These are phyloP conservation scores for Gobio occitaniae DNA, from an alignment of 2,797 vertebrate genomes.

Conservation along the genomic window DNA sequence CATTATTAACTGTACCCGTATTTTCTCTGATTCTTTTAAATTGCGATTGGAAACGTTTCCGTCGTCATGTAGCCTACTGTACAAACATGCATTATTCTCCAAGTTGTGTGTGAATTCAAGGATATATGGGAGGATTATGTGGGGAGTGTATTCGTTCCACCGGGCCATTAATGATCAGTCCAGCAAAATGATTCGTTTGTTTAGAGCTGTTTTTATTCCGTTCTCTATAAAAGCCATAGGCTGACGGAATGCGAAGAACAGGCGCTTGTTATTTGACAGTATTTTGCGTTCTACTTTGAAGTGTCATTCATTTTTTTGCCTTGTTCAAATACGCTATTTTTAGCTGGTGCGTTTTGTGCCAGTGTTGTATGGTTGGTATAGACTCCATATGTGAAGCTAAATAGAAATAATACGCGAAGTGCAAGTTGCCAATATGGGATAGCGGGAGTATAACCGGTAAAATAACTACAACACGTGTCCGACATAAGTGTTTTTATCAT, in stretches of 20 bases:
- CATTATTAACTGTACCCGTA: slow-evolving; percentile 44
- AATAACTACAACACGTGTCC: background rate
- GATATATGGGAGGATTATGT: slow-evolving; percentile 46
- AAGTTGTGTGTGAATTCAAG: slow-evolving; percentile 22
- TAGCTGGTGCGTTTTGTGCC: slow-evolving; percentile 3
- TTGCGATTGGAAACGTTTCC: slow-evolving; percentile 41
- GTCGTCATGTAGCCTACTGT: slow-evolving; percentile 33
- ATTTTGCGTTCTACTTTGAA: background rate
- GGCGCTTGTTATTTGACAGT: too few species aligned
- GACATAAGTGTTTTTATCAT: background rate
- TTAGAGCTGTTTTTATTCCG: slow-evolving; percentile 11
- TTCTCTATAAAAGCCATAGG: slow-evolving; percentile 17
- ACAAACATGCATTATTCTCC: slow-evolving; percentile 34
- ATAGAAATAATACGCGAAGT: background rate
- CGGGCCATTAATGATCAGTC: slow-evolving; percentile 44
- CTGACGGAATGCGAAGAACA: background rate
- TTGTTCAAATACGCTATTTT: slow-evolving; percentile 12
- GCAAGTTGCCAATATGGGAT: background rate
- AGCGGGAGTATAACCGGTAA: background rate
- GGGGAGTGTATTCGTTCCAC: slow-evolving; percentile 42
- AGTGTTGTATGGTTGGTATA: background rate
- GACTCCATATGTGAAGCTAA: background rate
- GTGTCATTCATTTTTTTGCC: slow-evolving; percentile 8
- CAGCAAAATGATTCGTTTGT: slow-evolving; percentile 52
- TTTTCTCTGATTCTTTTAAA: slow-evolving; percentile 46